Base-by-base conservation (phyloP, 2,797 vertebrate genomes). In the Coracias cyanogaster region DNA sequence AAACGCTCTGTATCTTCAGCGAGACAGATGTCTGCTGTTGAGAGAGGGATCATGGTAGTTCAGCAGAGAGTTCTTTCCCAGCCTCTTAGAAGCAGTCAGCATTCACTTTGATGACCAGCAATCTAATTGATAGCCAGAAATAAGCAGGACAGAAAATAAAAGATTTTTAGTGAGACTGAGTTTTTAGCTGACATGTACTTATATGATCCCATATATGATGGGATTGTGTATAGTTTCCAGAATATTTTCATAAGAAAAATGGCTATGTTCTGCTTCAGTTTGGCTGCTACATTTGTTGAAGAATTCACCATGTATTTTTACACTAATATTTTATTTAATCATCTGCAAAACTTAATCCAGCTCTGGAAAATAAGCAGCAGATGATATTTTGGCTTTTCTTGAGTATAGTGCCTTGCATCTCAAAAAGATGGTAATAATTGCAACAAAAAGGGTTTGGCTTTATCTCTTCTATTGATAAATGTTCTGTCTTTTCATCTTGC, bases 401-500 rank as follows among this genome's bases (percentile, higher is more conserved):
- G 8, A 69, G 13, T 49, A 21, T 12, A 39, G 66, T 26, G 46
- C 20, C 87, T 94, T 82, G 52, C 79, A 69, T 96, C 77, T 95
- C 69, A 93, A 96, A 95, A 91, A 92, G 46, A 84, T 91, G 52
- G 57, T 86, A 78, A 87, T 88, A 76, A 76, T 21, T 93, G 92
- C 93, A 95, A 91, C 70, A 92, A 94, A 90, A 92, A 91, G 31
- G 94, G 82, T 96, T 97, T 97, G 92, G 48, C 96, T 96, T 94
- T 95, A 64, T 94, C 94, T 97, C 78, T 92, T 39, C 94, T 96
- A 69, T 85, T 90, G 97, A 96, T 96, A 95, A 96, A 92, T 92
- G 84, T 94, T 88, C 93, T 95, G 89, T 94, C 87, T 96, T 95
- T 96, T 97, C 93, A 91, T 96, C 96, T 96, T 87, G 70, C 92